Percentiles rank a stretch among this genome's conserved stretches.
Conservation (phyloP, 2,888 invertebrate species). For the Heliconius ismenius region DNA sequence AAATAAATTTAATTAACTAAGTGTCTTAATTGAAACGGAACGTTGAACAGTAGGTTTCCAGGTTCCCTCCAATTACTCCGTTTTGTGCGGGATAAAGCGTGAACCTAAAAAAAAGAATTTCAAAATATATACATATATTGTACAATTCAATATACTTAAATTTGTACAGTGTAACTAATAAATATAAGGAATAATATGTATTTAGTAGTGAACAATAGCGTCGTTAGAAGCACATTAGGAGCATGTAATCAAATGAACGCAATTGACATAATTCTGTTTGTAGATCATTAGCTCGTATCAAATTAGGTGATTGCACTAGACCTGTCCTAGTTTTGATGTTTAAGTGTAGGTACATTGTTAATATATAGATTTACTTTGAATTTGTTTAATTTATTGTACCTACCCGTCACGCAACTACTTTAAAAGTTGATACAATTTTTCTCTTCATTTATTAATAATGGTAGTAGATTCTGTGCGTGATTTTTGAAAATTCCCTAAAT, state of each 20-base stretch:
- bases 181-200: constrained; percentile 24
- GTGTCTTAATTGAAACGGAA: too few relatives aligned
- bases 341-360: not conserved
- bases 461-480: too few relatives aligned
- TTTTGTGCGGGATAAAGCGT: too few relatives aligned
- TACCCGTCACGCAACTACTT: not conserved
- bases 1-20: too few relatives aligned
- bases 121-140: not conserved
- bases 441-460: too few relatives aligned
- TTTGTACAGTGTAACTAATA: not conserved
- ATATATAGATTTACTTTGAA: not conserved
- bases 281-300: constrained; percentile 42
- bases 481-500: not conserved
- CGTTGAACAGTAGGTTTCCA: too few relatives aligned
- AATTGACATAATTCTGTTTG: constrained; percentile 41
- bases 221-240: constrained; percentile 33
- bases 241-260: constrained; percentile 27
- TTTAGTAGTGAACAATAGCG: constrained; percentile 30
- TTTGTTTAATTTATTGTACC: not conserved
- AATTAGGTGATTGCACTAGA: constrained; percentile 42
- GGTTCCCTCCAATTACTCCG: too few relatives aligned
- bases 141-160: not conserved
- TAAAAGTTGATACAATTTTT: not conserved
- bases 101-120: too few relatives aligned
- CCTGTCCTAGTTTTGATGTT: constrained; percentile 19